Percentiles rank a stretch among this genome's conserved stretches.
Conservation (phyloP, 2,797 vertebrate genomes). For the Harpagifer antarcticus region DNA sequence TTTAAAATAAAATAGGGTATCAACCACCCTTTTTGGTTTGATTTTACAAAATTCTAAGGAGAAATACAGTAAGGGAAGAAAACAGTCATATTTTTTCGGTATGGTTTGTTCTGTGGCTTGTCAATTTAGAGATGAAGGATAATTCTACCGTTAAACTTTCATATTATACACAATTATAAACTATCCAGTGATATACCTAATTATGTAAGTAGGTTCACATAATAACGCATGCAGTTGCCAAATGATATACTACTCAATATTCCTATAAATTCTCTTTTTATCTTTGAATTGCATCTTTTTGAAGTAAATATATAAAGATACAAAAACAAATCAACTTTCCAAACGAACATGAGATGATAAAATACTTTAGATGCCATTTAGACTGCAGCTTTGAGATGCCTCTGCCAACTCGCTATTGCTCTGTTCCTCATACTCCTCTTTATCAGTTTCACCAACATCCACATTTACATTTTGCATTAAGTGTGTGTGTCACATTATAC, state of each 20-base stretch:
- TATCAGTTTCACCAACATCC: slow-evolving; percentile 57
- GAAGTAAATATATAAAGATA: no score
- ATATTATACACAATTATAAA: not conserved
- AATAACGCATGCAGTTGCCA: not conserved
- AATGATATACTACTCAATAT: not conserved
- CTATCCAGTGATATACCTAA: not conserved
- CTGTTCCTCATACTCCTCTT: slow-evolving; percentile 59
- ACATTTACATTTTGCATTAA: slow-evolving; percentile 34
- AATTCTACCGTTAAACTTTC: not conserved
- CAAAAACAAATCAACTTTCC: no score
- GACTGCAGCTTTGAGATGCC: no score
- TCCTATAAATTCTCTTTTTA: no score
- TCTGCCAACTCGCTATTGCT: slow-evolving; percentile 39
- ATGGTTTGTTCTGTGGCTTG: not conserved
- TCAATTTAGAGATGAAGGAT: no score
- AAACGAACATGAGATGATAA: no score
- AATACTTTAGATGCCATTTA: no score
- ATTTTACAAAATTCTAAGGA: not conserved
- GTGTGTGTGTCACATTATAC: not conserved
- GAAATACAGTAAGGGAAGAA: not conserved
- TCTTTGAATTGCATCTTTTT: no score
- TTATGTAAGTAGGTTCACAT: not conserved
- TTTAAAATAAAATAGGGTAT: not conserved
- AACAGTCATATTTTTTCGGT: not conserved
- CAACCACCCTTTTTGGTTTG: not conserved